Evolutionary conservation across 2,888 invertebrate species (phyloP).

Genomic region (Dorcus parallelipipedus): DNA sequence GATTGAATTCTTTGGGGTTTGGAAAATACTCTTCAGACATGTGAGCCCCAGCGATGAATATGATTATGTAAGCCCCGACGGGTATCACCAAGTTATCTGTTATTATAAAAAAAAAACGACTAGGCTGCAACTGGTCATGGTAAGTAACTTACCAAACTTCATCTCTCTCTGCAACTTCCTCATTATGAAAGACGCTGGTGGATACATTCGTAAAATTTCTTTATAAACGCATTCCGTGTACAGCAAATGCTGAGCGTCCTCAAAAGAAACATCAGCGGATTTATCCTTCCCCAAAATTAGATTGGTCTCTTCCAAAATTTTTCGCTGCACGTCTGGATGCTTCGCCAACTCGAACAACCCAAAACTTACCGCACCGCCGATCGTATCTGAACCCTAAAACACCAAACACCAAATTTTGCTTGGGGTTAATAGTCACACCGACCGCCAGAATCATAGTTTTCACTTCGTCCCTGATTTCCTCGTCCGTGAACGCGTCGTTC

Average conservation of each 20-base stretch:
- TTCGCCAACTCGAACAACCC: slow-evolving; percentile 19
- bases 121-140: too few species aligned
- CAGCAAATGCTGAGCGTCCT: slow-evolving; percentile 16
- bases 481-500: slow-evolving; percentile 17
- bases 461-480: slow-evolving; percentile 24
- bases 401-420: too few species aligned
- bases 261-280: not conserved
- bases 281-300: slow-evolving; percentile 5
- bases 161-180: too few species aligned
- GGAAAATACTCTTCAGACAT: slow-evolving; percentile 12
- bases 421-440: too few species aligned
- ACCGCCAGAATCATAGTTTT: not conserved
- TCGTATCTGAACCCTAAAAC: slow-evolving; percentile 27
- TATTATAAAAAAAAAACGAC: too few species aligned
- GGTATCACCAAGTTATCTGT: too few species aligned
- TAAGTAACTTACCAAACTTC: too few species aligned
- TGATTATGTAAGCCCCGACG: too few species aligned
- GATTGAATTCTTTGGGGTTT: slow-evolving; percentile 20
- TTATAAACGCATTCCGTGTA: slow-evolving; percentile 23
- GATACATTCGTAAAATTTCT: slow-evolving; percentile 20
- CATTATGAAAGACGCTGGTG: slow-evolving; percentile 1
- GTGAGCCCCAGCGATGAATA: slow-evolving; percentile 11
- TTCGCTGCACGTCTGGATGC: slow-evolving; percentile 24
- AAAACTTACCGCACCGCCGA: slow-evolving; percentile 20
- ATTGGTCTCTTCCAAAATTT: slow-evolving; percentile 23